Conservation (phyloP, 2,888 invertebrate genomes). For the Phoenoteleia sp. region DNA sequence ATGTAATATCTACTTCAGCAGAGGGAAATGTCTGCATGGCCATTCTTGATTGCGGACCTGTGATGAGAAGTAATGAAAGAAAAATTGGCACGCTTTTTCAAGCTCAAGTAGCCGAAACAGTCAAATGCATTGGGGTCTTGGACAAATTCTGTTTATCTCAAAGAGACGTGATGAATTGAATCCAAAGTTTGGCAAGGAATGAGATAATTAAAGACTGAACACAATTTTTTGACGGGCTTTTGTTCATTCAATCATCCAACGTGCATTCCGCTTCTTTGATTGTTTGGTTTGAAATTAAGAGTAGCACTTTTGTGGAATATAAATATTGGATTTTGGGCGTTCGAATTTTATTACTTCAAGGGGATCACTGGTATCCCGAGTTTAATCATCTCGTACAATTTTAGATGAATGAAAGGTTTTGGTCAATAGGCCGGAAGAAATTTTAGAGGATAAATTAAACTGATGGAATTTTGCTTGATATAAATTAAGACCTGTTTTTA, state of each 20-base stretch:
- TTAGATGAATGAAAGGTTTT: no score
- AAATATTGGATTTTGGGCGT: background rate
- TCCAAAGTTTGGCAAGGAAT: constrained; percentile 21
- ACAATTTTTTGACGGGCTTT: constrained; percentile 10
- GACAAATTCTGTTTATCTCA: constrained; percentile 27
- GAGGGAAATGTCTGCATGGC: constrained; percentile 25
- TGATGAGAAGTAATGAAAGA: constrained; percentile 12
- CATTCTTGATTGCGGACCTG: background rate
- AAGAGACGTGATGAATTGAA: constrained; percentile 38
- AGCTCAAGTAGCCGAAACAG: constrained; percentile 23
- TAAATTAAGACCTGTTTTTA: no score
- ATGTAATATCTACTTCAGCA: constrained; percentile 51
- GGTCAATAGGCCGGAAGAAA: no score
- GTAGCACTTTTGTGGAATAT: background rate
- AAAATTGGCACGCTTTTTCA: constrained; percentile 39
- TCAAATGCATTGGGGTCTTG: constrained; percentile 1
- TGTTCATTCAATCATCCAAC: background rate
- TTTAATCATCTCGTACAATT: no score
- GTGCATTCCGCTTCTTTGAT: background rate
- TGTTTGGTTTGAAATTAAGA: constrained; percentile 3
- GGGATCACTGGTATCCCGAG: no score
- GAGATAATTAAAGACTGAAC: constrained; percentile 32
- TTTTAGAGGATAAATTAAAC: no score
- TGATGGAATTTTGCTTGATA: no score
- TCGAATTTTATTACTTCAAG: background rate